Base-by-base conservation (phyloP, 2,113 vertebrate species). In the Pterocles orientalis region DNA sequence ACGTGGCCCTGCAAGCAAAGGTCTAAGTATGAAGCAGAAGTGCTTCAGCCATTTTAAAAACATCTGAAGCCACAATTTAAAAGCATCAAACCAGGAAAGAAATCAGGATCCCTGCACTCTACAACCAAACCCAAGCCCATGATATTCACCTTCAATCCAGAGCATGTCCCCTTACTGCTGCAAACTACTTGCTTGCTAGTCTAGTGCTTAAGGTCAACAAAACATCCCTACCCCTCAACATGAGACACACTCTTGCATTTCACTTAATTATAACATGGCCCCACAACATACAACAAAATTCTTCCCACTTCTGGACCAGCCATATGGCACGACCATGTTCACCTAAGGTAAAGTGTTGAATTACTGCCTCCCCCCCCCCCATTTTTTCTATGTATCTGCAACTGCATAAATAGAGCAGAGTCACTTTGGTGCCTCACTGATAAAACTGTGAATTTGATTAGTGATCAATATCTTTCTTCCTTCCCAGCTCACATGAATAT, bases 311-410 rank as follows among this genome's bases (percentile, higher is more conserved):
- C 53, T 69, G 33, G 34, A 26, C 21, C 51, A 88, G 58, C 5
- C 28, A 48, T 15, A 65, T 14, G 23, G 33, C 21, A 21, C 11
- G 24, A 68, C 14, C 0, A 0, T n/a, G 19, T 48, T 43, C 21
- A 7, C 39, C 12, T 85, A 57, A 69, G 23, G 25, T 48, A 50
- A 86, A 86, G 26, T 33, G 25, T 7, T 77, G 57, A 91, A 70
- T 58, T 79, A 83, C 39, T 90, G 16, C 3, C 23, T 9, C 12
- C 3, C 3, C 6, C 12, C 4, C 3, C 6, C 13, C 12, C 10
- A 23, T 28, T 82, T 82, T 47, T 79, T 58, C 66, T 68, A 43
- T 51, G 29, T 21, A 82, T 54, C 60, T 82, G 31, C 36, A 92
- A n/a, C n/a, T 31, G 4, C 14, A 51, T 47, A 60, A 72, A 62